A percentile compares a stretch with the other conserved stretches of the same genome.
phyloP scores from a whole-genome alignment of 1,140 invertebrate genomes.

The Aradophagus sp. region DNA sequence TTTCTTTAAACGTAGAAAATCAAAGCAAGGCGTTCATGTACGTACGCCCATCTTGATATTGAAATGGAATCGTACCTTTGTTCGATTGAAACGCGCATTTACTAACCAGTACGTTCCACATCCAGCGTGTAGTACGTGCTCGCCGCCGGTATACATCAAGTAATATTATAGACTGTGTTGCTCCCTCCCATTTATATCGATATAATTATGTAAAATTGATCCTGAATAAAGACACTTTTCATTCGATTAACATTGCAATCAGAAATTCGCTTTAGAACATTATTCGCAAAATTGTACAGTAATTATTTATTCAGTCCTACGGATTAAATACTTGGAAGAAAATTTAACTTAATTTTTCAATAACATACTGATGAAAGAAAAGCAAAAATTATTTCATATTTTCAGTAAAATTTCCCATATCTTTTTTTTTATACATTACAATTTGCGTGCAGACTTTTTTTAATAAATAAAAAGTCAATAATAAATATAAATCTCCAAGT shows the following conservation, averaged over 20 bases:
- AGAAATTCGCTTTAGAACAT: not conserved
- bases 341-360: no score
- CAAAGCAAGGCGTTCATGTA: constrained; percentile 56
- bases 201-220: constrained; percentile 34
- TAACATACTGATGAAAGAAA: no score
- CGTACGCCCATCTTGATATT: constrained; percentile 49
- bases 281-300: no score
- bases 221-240: constrained; percentile 19
- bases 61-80: constrained; percentile 57
- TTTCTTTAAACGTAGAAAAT: constrained; percentile 51
- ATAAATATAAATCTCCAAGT: constrained; percentile 2
- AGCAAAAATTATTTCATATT: no score
- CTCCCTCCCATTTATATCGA: constrained; percentile 26
- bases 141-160: constrained; percentile 29
- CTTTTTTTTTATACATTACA: no score
- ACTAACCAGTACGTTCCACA: constrained; percentile 53
- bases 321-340: no score
- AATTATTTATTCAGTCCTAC: no score
- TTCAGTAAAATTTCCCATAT: not conserved
- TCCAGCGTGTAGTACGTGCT: constrained; percentile 42
- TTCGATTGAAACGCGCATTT: constrained; percentile 46
- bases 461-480: not conserved
- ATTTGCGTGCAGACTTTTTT: no score
- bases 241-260: constrained; percentile 3
- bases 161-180: constrained; percentile 26